Evolutionary conservation across 2,888 invertebrate genomes (phyloP).

Genomic region (Incurvaria masculella): DNA sequence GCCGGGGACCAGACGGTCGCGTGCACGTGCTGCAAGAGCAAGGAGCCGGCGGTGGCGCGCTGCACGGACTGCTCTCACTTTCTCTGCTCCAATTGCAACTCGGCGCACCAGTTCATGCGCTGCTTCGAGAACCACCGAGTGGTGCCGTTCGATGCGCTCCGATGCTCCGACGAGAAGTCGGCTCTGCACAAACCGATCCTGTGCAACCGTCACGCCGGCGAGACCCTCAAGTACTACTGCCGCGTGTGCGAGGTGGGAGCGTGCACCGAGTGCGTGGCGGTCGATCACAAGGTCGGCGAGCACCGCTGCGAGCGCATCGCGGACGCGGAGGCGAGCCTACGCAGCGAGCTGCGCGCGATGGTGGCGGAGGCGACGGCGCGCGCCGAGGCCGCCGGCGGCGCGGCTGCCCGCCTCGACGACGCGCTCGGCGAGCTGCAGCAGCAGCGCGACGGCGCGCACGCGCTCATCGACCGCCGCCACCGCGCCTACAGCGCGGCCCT

Average conservation of each 20-base stretch:
- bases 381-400: constrained; percentile 72
- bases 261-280: constrained; percentile 83
- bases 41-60: constrained; percentile 89
- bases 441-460: constrained; percentile 82
- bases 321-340: constrained; percentile 74
- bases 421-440: constrained; percentile 82
- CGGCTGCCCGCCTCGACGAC: constrained; percentile 71
- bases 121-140: constrained; percentile 96
- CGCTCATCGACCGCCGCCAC: constrained; percentile 76
- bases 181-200: constrained; percentile 88
- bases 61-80: constrained; percentile 95
- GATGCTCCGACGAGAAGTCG: constrained; percentile 72
- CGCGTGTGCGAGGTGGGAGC: constrained; percentile 82
- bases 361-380: constrained; percentile 74
- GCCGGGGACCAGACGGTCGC: constrained; percentile 70
- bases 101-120: constrained; percentile 95
- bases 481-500: constrained; percentile 77
- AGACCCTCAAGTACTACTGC: constrained; percentile 86
- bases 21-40: constrained; percentile 94
- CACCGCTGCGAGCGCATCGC: constrained; percentile 82
- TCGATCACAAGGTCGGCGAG: constrained; percentile 77
- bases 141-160: constrained; percentile 82
- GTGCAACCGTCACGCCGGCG: constrained; percentile 76
- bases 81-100: constrained; percentile 90
- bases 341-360: constrained; percentile 72